phyloP scores from a whole-genome alignment of 2,797 vertebrate genomes.

The Gallinago nigripennis region DNA sequence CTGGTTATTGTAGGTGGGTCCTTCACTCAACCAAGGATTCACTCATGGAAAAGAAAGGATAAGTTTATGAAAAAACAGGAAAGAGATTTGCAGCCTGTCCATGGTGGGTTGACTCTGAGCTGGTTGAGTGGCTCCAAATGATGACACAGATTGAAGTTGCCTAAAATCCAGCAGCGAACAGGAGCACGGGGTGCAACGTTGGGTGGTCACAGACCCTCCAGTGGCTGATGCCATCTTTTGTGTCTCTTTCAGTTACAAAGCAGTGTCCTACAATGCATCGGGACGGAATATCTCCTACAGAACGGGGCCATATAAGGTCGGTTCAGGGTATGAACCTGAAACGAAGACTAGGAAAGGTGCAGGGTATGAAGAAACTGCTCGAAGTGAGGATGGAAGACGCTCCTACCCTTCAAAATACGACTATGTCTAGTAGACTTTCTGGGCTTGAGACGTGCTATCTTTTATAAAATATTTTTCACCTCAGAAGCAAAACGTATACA shows the following conservation, averaged over 20 bases:
- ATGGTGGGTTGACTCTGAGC: not conserved
- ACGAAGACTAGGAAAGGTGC: constrained; percentile 62
- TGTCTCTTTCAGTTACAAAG: constrained; percentile 81
- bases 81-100: not conserved
- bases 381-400: constrained; percentile 80
- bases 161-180: not conserved
- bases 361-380: constrained; percentile 76
- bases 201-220: not conserved
- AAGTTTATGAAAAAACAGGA: not conserved
- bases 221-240: not conserved
- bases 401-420: constrained; percentile 85
- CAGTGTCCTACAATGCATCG: constrained; percentile 83
- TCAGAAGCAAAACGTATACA: not conserved
- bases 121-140: not conserved
- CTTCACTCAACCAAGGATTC: not conserved
- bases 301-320: constrained; percentile 70
- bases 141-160: not conserved
- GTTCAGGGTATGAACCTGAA: constrained; percentile 71
- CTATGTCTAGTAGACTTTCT: constrained; percentile 81
- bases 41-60: not conserved
- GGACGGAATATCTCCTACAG: constrained; percentile 84
- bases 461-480: not conserved
- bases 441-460: not conserved
- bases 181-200: rapidly evolving
- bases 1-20: not conserved